A percentile compares a stretch with the other conserved stretches of the same genome.
Conservation (phyloP, 2,113 vertebrate genomes). For the Microtus ochrogaster region DNA sequence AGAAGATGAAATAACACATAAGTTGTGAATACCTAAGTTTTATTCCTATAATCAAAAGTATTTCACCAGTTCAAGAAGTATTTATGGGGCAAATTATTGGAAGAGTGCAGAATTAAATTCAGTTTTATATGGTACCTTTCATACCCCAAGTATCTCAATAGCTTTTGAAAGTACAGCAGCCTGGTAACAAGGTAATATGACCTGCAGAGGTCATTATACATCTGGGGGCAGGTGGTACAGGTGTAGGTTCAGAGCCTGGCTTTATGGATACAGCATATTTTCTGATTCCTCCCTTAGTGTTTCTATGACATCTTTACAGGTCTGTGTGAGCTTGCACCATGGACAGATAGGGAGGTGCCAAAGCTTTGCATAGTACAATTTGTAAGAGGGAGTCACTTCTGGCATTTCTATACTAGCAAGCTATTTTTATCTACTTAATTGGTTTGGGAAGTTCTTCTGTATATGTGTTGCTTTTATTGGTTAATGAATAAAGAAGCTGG, state of each 20-base stretch:
- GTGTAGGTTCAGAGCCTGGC: background rate
- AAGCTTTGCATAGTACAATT: background rate
- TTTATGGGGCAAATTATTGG: slow-evolving; percentile 81
- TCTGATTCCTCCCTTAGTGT: background rate
- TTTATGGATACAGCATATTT: background rate
- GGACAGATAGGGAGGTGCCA: background rate
- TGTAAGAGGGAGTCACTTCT: background rate
- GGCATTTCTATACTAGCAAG: background rate
- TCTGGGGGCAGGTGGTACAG: background rate
- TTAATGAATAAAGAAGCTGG: too few species aligned
- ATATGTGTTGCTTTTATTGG: too few species aligned
- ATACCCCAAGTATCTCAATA: slow-evolving; percentile 27
- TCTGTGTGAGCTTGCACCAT: background rate
- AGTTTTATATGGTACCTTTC: slow-evolving; percentile 77
- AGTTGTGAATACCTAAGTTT: slow-evolving; percentile 72
- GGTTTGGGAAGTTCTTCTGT: too few species aligned
- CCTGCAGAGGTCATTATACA: slow-evolving; percentile 6
- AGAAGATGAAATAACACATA: slow-evolving; percentile 70
- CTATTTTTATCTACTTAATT: background rate
- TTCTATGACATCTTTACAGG: background rate
- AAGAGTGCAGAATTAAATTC: slow-evolving; percentile 77
- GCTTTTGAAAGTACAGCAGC: slow-evolving; percentile 36
- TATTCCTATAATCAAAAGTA: slow-evolving; percentile 60
- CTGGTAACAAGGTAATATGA: background rate
- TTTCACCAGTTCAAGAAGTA: slow-evolving; percentile 73